Conservation (phyloP, 2,888 invertebrate species). For the Coleophora deauratella region DNA sequence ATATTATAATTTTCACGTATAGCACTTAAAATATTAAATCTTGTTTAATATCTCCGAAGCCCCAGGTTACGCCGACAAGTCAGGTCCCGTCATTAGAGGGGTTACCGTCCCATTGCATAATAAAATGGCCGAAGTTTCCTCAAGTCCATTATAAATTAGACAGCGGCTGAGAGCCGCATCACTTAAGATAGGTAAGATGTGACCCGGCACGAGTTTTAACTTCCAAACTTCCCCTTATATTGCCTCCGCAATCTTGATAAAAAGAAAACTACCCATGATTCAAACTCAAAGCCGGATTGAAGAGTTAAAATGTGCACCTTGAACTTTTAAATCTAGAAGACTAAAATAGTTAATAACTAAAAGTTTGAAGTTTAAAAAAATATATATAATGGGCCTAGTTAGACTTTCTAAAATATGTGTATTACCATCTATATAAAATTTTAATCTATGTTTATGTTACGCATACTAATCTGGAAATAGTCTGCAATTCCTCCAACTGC, state of each 20-base stretch:
- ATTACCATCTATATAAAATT: too few species aligned
- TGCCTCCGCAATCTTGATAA: conserved; percentile 65
- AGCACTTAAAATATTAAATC: conserved; percentile 50
- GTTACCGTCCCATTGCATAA: conserved; percentile 72
- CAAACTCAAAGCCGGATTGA: conserved; percentile 60
- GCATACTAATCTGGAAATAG: too few species aligned
- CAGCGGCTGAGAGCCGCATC: conserved; percentile 69
- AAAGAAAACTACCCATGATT: conserved; percentile 64
- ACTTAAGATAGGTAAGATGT: conserved; percentile 72
- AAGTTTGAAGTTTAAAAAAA: too few species aligned
- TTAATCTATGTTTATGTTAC: too few species aligned
- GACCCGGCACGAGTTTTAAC: conserved; percentile 65
- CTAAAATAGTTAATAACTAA: conserved; percentile 28
- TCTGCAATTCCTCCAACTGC: neutral
- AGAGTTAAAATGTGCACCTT: conserved; percentile 41
- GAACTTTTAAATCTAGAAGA: conserved; percentile 41
- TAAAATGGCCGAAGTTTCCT: conserved; percentile 73
- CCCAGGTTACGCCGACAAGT: conserved; percentile 58
- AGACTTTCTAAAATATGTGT: too few species aligned
- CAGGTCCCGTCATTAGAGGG: conserved; percentile 70
- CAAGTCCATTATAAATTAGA: conserved; percentile 75
- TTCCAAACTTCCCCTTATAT: conserved; percentile 62
- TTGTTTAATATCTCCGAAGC: conserved; percentile 58
- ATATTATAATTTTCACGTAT: conserved; percentile 33
- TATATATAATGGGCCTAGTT: too few species aligned